Evolutionary conservation across 2,797 vertebrate species (phyloP).

Genomic region (Poeciliopsis paucimaculata): DNA sequence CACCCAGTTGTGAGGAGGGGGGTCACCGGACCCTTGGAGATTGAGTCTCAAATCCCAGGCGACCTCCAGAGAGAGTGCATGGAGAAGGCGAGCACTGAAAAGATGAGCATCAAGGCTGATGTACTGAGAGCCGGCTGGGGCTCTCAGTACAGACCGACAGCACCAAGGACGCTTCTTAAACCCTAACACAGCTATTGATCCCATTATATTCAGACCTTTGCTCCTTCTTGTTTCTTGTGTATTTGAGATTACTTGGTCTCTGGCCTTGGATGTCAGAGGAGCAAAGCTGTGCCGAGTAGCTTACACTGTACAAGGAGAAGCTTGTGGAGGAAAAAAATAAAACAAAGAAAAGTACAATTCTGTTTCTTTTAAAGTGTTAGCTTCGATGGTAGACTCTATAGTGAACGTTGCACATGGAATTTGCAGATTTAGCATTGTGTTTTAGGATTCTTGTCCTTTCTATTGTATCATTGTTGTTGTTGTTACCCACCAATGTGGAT

Average conservation of each 20-base stretch:
- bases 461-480: neutral
- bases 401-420: neutral
- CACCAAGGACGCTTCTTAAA: constrained; percentile 59
- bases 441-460: neutral
- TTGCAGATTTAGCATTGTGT: neutral
- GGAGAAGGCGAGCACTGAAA: constrained; percentile 34
- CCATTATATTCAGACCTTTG: constrained; percentile 54
- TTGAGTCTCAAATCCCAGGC: constrained; percentile 56
- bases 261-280: constrained; percentile 59
- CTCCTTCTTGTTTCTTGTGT: constrained; percentile 45
- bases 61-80: constrained; percentile 52
- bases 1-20: constrained; percentile 20
- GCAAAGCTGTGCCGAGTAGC: constrained; percentile 43
- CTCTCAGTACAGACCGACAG: no score
- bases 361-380: neutral
- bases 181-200: constrained; percentile 65
- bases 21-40: constrained; percentile 33
- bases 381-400: neutral
- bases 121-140: constrained; percentile 26
- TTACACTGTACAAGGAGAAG: constrained; percentile 25
- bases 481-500: neutral
- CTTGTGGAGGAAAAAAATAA: constrained; percentile 8
- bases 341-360: constrained; percentile 16
- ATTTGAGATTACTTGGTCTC: constrained; percentile 51
- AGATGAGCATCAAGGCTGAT: constrained; percentile 35